Base-by-base conservation (phyloP, 2,888 invertebrate species). In the Synergus gifuensis region DNA sequence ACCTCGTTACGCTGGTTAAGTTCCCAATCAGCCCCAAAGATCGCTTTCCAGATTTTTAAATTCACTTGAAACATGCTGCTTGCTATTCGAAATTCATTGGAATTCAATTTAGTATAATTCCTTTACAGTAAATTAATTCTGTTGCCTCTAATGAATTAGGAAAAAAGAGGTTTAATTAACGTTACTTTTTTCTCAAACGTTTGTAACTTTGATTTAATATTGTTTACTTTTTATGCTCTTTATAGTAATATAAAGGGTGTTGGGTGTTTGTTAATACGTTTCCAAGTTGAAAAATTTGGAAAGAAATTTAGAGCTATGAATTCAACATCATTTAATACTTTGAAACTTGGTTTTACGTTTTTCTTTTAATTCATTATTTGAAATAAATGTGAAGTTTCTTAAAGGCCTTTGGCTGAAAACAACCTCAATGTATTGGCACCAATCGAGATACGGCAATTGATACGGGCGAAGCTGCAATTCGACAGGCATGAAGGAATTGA, bases 11-110 rank as follows among this genome's bases (percentile, higher is more conserved):
- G 18, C 3, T 42, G 4, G 64, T 11, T 66, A 66, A 66, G 66
- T 66, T 12, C 40, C 40, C 42, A 66, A 44, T 42, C n/a, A 18
- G 66, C 42, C 18, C 46, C 11, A 44, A 46, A 7, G 54, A 73
- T 73, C n/a, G 18, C 49, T 73, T 73, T 73, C n/a, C n/a, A n/a
- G 12, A 40, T 54, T 73, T 73, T 54, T n/a, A 73, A 73, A 40
- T 40, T 73, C 49, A 54, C 7, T 54, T 11, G 14, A 73, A 66
- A 42, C 40, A 42, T 66, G 9, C 66, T 42, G 42, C 42, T 11
- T 12, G n/a, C n/a, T 11, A 5, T 66, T 66, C 11, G 42, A 42
- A 66, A 42, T 42, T 8, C 66, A 40, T 44, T 40, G 11, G 5
- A 66, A 18, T 44, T 66, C 11, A 42, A 66, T 42, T 7, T 5